A percentile compares a stretch with the other conserved stretches of the same genome.
Conservation (phyloP, 2,797 vertebrate genomes). For the Schizopygopsis pylzovi region DNA sequence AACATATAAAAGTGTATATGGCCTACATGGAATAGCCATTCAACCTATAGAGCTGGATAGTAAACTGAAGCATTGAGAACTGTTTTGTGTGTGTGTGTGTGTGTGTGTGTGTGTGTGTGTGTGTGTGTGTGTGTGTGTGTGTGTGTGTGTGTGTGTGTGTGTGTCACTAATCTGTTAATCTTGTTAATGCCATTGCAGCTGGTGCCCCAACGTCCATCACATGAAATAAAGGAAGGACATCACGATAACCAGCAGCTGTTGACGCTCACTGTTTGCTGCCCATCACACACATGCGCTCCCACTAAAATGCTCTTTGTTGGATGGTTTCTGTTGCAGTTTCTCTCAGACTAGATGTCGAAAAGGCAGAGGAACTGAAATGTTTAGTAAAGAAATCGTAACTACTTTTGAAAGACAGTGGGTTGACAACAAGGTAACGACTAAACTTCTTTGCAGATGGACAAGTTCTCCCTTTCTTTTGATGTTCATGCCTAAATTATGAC, state of each 20-base stretch:
- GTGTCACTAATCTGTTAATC: conserved; percentile 78
- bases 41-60: conserved; percentile 38
- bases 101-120: conserved; percentile 58
- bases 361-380: conserved; percentile 13
- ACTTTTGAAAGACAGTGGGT: background rate
- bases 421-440: background rate
- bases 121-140: too few relatives aligned
- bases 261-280: conserved; percentile 58
- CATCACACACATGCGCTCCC: conserved; percentile 10
- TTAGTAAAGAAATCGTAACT: background rate
- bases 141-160: conserved; percentile 58
- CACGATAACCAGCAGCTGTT: conserved; percentile 72
- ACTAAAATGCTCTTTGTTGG: background rate
- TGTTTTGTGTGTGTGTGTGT: conserved; percentile 38
- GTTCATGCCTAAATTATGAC: background rate
- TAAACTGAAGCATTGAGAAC: conserved; percentile 39
- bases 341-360: conserved; percentile 1
- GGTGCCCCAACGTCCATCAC: conserved; percentile 67
- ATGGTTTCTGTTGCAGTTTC: conserved; percentile 24
- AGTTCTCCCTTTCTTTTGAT: background rate
- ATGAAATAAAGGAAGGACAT: conserved; percentile 68
- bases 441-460: background rate
- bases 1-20: conserved; percentile 12
- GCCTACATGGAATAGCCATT: conserved; percentile 38
- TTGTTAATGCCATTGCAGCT: conserved; percentile 73